Evolutionary conservation across 2,888 invertebrate genomes (phyloP).

Genomic region (Chloromyia formosa): DNA sequence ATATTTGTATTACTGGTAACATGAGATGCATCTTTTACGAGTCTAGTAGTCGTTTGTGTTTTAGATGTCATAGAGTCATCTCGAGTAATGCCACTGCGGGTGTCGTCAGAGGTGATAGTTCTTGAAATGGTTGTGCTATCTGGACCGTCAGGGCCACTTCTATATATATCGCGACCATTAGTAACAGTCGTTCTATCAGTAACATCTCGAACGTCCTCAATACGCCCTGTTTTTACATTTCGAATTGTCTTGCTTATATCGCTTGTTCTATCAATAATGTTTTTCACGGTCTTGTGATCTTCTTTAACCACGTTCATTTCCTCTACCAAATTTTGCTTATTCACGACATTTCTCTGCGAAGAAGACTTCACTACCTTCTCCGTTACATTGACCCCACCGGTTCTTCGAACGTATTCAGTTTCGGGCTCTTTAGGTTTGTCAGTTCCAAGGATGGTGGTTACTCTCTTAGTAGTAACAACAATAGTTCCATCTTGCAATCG

Average conservation of each 20-base stretch:
- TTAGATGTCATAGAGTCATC: slow-evolving; percentile 2
- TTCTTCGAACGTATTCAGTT: slow-evolving; percentile 59
- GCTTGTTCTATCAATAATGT: slow-evolving; percentile 43
- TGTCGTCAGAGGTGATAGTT: slow-evolving; percentile 8
- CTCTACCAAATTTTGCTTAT: slow-evolving; percentile 50
- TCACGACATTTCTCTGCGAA: slow-evolving; percentile 58
- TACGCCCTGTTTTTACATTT: slow-evolving; percentile 9
- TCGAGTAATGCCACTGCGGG: neutral
- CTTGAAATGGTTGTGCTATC: neutral
- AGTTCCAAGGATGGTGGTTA: slow-evolving; percentile 62
- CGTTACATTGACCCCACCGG: slow-evolving; percentile 59
- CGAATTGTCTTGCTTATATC: slow-evolving; percentile 35
- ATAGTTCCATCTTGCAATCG: slow-evolving; percentile 67
- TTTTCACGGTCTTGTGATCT: slow-evolving; percentile 46
- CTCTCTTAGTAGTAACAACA: slow-evolving; percentile 66
- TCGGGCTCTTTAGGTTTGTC: slow-evolving; percentile 60
- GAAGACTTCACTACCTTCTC: slow-evolving; percentile 60
- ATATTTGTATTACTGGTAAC: slow-evolving; percentile 9
- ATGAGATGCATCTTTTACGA: slow-evolving; percentile 5
- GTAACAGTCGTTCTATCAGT: slow-evolving; percentile 19
- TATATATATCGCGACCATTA: neutral
- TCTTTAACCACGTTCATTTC: slow-evolving; percentile 51
- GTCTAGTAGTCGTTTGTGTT: neutral
- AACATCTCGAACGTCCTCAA: slow-evolving; percentile 19
- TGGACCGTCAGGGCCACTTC: neutral